A percentile compares a stretch with the other conserved stretches of the same genome.
phyloP scores from a whole-genome alignment of 37 sponge, comb jelly and placozoan species.

The Aphrocallistes beatrix region DNA sequence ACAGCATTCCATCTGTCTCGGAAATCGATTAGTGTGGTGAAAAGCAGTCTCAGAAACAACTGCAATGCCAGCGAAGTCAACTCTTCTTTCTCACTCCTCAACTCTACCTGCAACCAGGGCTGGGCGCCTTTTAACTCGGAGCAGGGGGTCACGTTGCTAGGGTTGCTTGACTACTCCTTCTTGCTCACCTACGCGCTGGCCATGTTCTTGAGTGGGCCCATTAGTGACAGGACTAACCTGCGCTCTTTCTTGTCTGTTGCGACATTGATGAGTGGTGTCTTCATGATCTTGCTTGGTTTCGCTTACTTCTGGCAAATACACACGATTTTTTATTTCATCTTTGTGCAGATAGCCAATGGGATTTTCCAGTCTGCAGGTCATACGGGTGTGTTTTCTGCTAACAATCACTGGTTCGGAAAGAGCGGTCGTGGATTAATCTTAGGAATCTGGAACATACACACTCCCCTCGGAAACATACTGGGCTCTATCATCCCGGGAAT shows the following conservation, averaged over 20 bases:
- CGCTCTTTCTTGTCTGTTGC: neutral
- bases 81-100: neutral
- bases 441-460: constrained; percentile 53
- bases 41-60: constrained; percentile 2
- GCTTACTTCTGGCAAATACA: constrained; percentile 3
- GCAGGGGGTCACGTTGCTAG: neutral
- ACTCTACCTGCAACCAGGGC: constrained; percentile 20
- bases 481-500: constrained; percentile 35
- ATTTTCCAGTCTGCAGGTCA: neutral
- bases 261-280: neutral
- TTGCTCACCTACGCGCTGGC: neutral
- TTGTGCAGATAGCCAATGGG: neutral
- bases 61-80: neutral
- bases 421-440: constrained; percentile 39
- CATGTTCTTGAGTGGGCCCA: neutral
- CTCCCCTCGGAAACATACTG: constrained; percentile 48
- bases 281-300: neutral
- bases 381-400: constrained; percentile 4
- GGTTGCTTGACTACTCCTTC: constrained; percentile 1
- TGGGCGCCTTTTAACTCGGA: constrained; percentile 41
- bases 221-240: neutral
- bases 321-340: neutral
- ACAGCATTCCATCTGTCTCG: constrained; percentile 13
- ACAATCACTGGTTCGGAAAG: constrained; percentile 14
- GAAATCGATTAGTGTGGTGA: neutral